These are phyloP conservation scores for Stichodactyla mertensii DNA, from an alignment of 64 coral and sea anemone genomes.

Conservation along the genomic window DNA sequence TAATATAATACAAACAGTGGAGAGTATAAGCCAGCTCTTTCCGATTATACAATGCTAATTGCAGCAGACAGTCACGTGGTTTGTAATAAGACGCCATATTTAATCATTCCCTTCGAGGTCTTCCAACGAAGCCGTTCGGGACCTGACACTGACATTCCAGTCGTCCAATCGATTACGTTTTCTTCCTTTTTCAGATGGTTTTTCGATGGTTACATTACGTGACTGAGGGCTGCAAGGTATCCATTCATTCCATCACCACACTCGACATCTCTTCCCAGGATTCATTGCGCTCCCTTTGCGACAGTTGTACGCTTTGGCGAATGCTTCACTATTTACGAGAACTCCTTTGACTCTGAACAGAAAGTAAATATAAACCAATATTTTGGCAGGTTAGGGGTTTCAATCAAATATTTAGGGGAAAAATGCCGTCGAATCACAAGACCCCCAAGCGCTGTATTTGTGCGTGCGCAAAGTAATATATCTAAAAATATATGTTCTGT, in stretches of 20 bases:
- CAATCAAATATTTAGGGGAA: too few relatives aligned
- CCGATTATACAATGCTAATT: not conserved
- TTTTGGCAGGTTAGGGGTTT: too few relatives aligned
- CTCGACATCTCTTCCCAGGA: constrained; percentile 37
- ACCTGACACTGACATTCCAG: not conserved
- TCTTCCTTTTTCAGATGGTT: not conserved
- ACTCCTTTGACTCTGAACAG: constrained; percentile 46
- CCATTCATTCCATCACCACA: constrained; percentile 17
- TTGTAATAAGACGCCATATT: not conserved
- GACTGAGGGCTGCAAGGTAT: not conserved
- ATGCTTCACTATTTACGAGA: constrained; percentile 43
- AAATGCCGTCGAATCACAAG: too few relatives aligned
- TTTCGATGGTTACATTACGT: not conserved
- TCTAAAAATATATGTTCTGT: too few relatives aligned
- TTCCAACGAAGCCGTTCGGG: not conserved
- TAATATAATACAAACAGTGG: not conserved
- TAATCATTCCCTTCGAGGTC: not conserved
- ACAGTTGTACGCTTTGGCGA: constrained; percentile 40
- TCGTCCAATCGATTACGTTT: not conserved
- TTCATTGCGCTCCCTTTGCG: constrained; percentile 20
- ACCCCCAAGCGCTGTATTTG: too few relatives aligned
- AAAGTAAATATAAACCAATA: not conserved
- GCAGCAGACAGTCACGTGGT: not conserved
- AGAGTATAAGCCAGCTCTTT: not conserved
- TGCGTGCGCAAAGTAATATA: too few relatives aligned